Evolutionary conservation across 2,797 vertebrate genomes (phyloP), one percentile per base, ranked within the genome.

Genomic region (Rhyacichthys aspro): DNA sequence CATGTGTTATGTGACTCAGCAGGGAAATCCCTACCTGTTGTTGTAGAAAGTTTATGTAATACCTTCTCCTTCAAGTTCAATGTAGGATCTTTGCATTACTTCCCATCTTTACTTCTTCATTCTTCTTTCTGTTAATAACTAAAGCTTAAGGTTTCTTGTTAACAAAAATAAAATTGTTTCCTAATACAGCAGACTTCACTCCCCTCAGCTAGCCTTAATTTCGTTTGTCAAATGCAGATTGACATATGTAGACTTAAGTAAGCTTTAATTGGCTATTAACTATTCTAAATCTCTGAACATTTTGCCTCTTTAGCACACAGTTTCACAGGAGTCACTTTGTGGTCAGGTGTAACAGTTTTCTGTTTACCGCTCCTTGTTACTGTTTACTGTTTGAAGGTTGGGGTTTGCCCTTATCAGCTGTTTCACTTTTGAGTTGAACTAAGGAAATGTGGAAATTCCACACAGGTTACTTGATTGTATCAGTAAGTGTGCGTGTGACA

Each of bases 401-500:
- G 79, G 82, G 82, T 53, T 79, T 87, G 59, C 83, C 76, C 73
- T 53, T 18, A 44, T 70, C 8, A 8, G 12, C 69, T 67, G n/a
- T 72, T 74, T 84, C 74, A 79, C 57, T 55, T 67, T 43, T 74
- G 36, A 78, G 37, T 61, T 39, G 45, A 72, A 64, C 55, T 70
- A 43, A 78, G 69, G 79, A 89, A 85, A 83, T 54, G 63, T 28
- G 75, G 83, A 87, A 83, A 69, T 67, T 87, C 82, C 78, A 70
- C 41, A 36, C n/a, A 58, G 16, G 23, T 67, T 54, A 36, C 3
- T 8, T 42, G 8, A 46, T 70, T 1, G 15, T 52, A 18, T 67
- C 55, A 47, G 69, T 43, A 34, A 72, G 61, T 7, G 11, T 15
- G n/a, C n/a, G 33, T 38, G 4, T n/a, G 34, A 2, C 6, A 34